Base-by-base conservation (phyloP, 2,888 invertebrate genomes). In the Pandemis corylana region DNA sequence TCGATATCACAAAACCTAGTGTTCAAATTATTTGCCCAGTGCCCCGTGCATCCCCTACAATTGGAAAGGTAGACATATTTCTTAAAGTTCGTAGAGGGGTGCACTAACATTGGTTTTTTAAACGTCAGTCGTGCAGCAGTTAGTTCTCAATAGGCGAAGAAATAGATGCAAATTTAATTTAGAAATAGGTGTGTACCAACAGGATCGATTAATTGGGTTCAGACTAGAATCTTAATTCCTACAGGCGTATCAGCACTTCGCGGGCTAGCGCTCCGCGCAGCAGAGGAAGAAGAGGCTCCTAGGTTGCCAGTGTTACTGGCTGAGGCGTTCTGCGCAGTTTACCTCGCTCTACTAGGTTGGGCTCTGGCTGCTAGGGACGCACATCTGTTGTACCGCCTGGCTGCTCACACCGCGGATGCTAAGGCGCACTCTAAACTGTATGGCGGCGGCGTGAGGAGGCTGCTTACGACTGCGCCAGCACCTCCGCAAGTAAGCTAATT, bases 311-410 rank as follows among this genome's bases (percentile, higher is more conserved):
- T 99, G 41, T 94, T 99, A 10, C 95, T 99, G 28, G 97, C 98
- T 72, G 99, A 99, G 90, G 97, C 98, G 0, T 98, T 99, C 90
- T 96, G 98, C 28, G 98, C 99, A 0, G 98, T 99, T 7, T 99
- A 97, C 89, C 96, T 98, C 89, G 98, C 99, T 46, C 93, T 99
- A 62, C 95, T 99, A 77, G 97, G 99, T 76, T 99, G 99, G 92
- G 99, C 99, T 3, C 89, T 99, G 69, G 97, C 98, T 20, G 98
- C 98, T 4, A 97, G 98, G 83, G 99, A 99, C 92, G 97, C 99
- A 77, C 98, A 99, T 77, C 96, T 99, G 81, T 94, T 99, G 76
- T 98, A 97, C 88, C 95, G 98, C 15, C 96, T 99, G 10, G 96
- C 97, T 2, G 98, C 98, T 0, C 98, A 98, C 84, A 95, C 95